phyloP scores from a whole-genome alignment of 2,888 invertebrate genomes.

The Zygothrica quintamaculata region DNA sequence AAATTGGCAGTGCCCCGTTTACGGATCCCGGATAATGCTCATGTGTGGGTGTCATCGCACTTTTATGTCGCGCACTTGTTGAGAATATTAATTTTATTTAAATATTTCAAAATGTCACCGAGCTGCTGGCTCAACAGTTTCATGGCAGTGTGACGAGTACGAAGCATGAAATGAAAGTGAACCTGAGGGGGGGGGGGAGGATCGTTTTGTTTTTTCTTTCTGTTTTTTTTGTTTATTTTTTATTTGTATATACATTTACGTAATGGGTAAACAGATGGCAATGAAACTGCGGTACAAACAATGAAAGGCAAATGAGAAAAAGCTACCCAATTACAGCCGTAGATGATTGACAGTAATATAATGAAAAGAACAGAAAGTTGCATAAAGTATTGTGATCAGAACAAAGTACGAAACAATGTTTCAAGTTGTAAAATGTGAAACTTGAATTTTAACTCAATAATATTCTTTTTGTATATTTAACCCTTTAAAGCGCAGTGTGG shows the following conservation, averaged over 20 bases:
- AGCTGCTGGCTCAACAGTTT: constrained; percentile 43
- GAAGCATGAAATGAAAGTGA: not conserved
- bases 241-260: constrained; percentile 41
- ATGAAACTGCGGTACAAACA: constrained; percentile 12
- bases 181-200: not conserved
- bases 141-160: constrained; percentile 4
- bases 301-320: constrained; percentile 21
- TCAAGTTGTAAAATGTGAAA: not conserved
- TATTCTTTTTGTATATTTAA: too few species aligned
- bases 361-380: not conserved
- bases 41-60: constrained; percentile 47
- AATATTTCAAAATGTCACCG: constrained; percentile 61
- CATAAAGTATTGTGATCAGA: not conserved
- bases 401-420: not conserved
- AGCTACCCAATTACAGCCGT: constrained; percentile 13
- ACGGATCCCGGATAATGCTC: constrained; percentile 24
- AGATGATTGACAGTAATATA: constrained; percentile 34
- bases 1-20: not conserved
- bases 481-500: too few species aligned
- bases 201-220: too few species aligned
- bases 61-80: constrained; percentile 72
- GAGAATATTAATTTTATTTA: constrained; percentile 77
- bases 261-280: constrained; percentile 43
- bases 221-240: too few species aligned
- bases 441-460: too few species aligned